These are phyloP conservation scores for Clupea harengus DNA, from an alignment of 2,113 vertebrate genomes.

Conservation along the genomic window DNA sequence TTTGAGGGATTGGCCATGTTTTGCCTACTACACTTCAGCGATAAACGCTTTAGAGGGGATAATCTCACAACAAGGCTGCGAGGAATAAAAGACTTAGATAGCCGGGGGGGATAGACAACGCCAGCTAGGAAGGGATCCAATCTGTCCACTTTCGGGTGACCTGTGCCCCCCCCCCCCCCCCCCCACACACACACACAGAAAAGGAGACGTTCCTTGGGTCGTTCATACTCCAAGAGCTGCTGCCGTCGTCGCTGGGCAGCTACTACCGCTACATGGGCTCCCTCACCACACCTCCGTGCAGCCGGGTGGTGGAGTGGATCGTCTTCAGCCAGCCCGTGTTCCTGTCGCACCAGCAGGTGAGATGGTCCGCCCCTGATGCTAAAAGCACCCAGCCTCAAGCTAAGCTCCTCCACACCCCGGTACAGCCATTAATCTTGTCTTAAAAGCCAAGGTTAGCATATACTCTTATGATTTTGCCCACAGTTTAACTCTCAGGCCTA, in stretches of 20 bases:
- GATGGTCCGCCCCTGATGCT: no score
- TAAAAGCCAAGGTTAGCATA: background rate
- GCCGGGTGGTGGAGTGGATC: constrained; percentile 96
- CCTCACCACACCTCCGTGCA: constrained; percentile 94
- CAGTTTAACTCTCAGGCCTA: background rate
- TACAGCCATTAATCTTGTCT: constrained; percentile 4
- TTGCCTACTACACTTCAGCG: background rate
- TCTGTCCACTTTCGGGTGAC: background rate
- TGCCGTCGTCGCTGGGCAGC: constrained; percentile 86
- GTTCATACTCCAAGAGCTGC: constrained; percentile 88
- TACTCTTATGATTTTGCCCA: background rate
- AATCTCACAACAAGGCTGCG: background rate
- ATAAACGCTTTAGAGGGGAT: background rate
- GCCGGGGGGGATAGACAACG: background rate
- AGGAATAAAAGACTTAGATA: background rate
- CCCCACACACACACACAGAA: constrained; percentile 81
- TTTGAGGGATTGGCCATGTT: background rate
- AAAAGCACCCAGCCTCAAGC: background rate
- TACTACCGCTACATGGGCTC: constrained; percentile 96
- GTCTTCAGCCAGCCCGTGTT: constrained; percentile 89
- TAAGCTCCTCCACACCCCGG: background rate
- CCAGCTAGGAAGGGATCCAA: background rate
- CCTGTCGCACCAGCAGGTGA: constrained; percentile 56
- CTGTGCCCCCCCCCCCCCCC: constrained; percentile 24
- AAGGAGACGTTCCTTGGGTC: constrained; percentile 96